A percentile compares a stretch with the other conserved stretches of the same genome.
Evolutionary conservation across 2,113 vertebrate species (phyloP).

Genomic region (Xenopus tropicalis): UCB_Xtro_10.0 CM004447.2:121890501-121891000

Average conservation of each 20-base stretch:
- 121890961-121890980: too few relatives aligned
- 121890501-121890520: conserved; percentile 41
- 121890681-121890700: conserved; percentile 24
- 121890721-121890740: conserved; percentile 11
- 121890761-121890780: conserved; percentile 4
- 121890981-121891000: too few relatives aligned
- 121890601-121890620: conserved; percentile 44
- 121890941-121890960: too few relatives aligned
- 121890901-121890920: too few relatives aligned
- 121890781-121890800: too few relatives aligned
- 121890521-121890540: conserved; percentile 25
- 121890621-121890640: conserved; percentile 40
- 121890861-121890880: too few relatives aligned
- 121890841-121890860: too few relatives aligned
- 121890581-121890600: conserved; percentile 35
- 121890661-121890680: conserved; percentile 39
- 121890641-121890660: conserved; percentile 37
- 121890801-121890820: too few relatives aligned
- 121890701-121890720: not conserved
- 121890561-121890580: conserved; percentile 42
- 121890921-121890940: too few relatives aligned
- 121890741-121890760: conserved; percentile 7
- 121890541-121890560: conserved; percentile 34
- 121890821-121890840: too few relatives aligned
- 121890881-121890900: too few relatives aligned